These are phyloP conservation scores for Pristionchus fissidentatus DNA, from an alignment of 2,888 invertebrate species.

Conservation along the genomic window DNA sequence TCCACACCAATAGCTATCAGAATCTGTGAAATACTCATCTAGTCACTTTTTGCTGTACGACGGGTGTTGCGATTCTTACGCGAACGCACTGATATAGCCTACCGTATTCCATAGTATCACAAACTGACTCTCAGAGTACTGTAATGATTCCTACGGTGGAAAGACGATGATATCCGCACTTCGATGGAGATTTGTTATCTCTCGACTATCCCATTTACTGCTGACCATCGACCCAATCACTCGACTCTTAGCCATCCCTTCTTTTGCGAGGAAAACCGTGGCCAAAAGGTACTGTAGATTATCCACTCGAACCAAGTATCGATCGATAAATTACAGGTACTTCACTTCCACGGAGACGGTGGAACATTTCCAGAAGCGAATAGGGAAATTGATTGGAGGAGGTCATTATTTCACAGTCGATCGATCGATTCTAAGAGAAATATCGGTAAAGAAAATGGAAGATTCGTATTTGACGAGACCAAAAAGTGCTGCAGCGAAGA, in stretches of 20 bases:
- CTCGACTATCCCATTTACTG: conserved; percentile 34
- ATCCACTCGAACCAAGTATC: neutral
- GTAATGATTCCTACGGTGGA: conserved; percentile 53
- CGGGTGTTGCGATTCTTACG: neutral
- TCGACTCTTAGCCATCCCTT: conserved; percentile 4
- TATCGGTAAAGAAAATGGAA: conserved; percentile 11
- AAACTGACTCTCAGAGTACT: conserved; percentile 52
- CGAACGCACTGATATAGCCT: neutral
- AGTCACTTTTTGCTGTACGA: too few species aligned
- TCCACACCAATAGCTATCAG: too few species aligned
- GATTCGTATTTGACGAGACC: conserved; percentile 38
- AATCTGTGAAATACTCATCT: too few species aligned
- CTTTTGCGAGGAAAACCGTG: conserved; percentile 42
- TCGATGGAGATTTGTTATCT: conserved; percentile 44
- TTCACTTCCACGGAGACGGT: conserved; percentile 25
- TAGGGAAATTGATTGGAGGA: conserved; percentile 9
- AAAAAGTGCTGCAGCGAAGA: conserved; percentile 15
- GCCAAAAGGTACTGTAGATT: conserved; percentile 33
- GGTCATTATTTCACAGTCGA: neutral
- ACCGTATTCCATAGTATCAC: neutral
- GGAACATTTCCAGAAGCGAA: conserved; percentile 46
- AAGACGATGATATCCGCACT: conserved; percentile 34
- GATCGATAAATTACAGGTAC: conserved; percentile 14
- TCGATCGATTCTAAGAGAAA: conserved; percentile 38
- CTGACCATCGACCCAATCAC: conserved; percentile 5